Conservation (phyloP, 2,797 vertebrate genomes). For the Sphenodon punctatus region DNA sequence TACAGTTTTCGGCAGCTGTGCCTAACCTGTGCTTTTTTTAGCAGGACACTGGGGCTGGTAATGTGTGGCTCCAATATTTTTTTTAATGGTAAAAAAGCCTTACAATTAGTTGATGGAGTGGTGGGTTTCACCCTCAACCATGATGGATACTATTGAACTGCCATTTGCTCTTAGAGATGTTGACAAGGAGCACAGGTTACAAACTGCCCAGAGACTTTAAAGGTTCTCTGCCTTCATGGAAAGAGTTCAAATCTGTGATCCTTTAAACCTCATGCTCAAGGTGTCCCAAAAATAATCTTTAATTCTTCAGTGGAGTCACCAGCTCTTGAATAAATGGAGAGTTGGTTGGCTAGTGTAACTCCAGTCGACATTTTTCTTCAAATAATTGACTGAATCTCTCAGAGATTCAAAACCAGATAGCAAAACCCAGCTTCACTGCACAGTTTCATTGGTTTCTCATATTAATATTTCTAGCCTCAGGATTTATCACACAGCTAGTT, state of each 20-base stretch:
- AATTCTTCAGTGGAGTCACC: background rate
- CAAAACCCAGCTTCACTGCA: background rate
- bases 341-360: background rate
- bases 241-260: background rate
- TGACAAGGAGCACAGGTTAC: background rate
- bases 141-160: too few species aligned
- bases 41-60: too few species aligned
- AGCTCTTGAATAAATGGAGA: background rate
- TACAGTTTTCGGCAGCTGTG: too few species aligned
- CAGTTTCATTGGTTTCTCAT: constrained; percentile 19
- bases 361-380: constrained; percentile 25
- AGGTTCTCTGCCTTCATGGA: constrained; percentile 15
- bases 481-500: constrained; percentile 42
- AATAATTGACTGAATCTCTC: too few species aligned
- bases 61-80: too few species aligned
- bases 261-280: constrained; percentile 26
- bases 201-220: constrained; percentile 27
- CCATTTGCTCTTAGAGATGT: constrained; percentile 35
- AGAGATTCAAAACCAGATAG: too few species aligned
- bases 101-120: too few species aligned
- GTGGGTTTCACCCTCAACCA: too few species aligned
- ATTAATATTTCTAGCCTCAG: constrained; percentile 16
- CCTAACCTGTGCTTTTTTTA: too few species aligned
- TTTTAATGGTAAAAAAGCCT: too few species aligned
- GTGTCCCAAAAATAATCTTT: constrained; percentile 26